Percentiles rank a stretch among this genome's conserved stretches.
phyloP scores from a whole-genome alignment of 2,888 invertebrate species.

The Ametastegia equiseti region DNA sequence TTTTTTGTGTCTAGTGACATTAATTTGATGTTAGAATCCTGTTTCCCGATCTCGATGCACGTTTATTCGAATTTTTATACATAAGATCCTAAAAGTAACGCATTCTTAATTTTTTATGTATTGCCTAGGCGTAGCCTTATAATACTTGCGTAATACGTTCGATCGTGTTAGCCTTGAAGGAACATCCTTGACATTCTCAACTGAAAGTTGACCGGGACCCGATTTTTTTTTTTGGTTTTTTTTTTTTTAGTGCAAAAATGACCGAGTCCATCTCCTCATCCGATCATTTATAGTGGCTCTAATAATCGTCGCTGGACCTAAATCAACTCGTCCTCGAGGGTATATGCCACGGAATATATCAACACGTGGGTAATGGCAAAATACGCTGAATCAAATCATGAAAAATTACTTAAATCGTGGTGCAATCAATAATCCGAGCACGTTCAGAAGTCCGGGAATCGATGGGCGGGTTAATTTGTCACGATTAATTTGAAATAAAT shows the following conservation, averaged over 20 bases:
- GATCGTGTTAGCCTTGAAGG: slow-evolving; percentile 23
- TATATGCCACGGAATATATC: too few relatives aligned
- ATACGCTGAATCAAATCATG: neutral
- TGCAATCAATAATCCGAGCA: neutral
- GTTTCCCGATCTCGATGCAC: neutral
- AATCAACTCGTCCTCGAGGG: too few relatives aligned
- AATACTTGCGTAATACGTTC: neutral
- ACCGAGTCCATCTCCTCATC: neutral
- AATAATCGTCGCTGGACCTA: too few relatives aligned
- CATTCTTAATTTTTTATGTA: neutral
- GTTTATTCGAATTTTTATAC: neutral
- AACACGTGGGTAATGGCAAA: too few relatives aligned
- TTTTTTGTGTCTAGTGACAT: neutral
- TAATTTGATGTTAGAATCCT: neutral
- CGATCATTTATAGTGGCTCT: neutral
- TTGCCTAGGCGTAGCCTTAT: neutral
- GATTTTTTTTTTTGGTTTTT: neutral
- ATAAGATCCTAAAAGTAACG: neutral
- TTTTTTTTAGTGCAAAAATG: neutral
- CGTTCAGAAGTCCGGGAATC: neutral
- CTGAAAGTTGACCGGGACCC: slow-evolving; percentile 21
- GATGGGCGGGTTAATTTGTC: neutral
- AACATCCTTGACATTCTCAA: slow-evolving; percentile 39
- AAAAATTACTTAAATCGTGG: neutral
- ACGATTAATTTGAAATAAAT: neutral